phyloP scores from a whole-genome alignment of 2,113 vertebrate species.

The Ceyx margarethae region DNA sequence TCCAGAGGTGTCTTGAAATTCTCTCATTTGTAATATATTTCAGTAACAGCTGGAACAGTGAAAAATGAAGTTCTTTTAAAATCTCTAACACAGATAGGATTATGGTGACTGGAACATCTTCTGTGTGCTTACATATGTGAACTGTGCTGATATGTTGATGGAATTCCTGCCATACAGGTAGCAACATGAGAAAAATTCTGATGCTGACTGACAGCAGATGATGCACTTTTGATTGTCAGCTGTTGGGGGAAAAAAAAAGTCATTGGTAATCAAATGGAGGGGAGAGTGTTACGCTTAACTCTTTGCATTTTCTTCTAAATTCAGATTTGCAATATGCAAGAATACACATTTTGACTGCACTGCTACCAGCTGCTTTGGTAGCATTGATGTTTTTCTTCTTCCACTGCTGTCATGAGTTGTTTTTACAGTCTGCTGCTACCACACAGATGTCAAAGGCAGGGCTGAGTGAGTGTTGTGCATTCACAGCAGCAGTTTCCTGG shows the following conservation, averaged over 20 bases:
- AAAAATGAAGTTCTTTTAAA: neutral
- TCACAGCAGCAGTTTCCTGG: neutral
- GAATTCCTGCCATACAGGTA: neutral
- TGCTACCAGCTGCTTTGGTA: neutral
- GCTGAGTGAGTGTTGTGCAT: neutral
- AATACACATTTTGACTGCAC: neutral
- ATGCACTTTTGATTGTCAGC: slow-evolving; percentile 31
- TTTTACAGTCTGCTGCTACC: neutral
- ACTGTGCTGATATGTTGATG: neutral
- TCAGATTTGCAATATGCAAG: neutral
- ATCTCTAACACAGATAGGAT: neutral
- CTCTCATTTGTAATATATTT: neutral
- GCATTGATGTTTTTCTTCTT: neutral
- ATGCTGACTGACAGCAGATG: slow-evolving; percentile 7
- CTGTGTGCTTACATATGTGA: neutral
- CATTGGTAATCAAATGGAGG: neutral
- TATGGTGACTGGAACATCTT: neutral
- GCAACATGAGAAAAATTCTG: neutral
- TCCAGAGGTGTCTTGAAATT: neutral
- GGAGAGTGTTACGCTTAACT: neutral
- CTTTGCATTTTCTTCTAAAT: neutral
- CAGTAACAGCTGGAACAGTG: neutral
- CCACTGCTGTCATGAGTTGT: neutral
- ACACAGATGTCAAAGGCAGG: neutral
- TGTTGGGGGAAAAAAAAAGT: neutral